These are phyloP conservation scores for Cotesia congregata DNA, from an alignment of 2,888 invertebrate species.

Conservation along the genomic window DNA sequence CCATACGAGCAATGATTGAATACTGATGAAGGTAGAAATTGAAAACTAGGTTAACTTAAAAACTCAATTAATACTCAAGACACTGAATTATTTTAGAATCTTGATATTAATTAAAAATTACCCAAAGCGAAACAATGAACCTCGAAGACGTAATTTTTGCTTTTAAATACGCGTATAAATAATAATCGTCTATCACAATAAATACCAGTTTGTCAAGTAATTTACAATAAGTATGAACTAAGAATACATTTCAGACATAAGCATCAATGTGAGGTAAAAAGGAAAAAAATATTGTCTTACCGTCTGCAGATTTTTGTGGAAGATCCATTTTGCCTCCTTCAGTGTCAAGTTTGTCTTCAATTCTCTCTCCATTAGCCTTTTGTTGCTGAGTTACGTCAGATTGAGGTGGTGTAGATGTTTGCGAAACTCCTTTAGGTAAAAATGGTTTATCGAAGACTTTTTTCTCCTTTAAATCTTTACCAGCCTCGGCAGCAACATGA, in stretches of 20 bases:
- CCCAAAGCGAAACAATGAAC: conserved; percentile 2
- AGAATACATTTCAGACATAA: neutral
- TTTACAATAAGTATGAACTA: neutral
- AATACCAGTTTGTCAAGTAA: neutral
- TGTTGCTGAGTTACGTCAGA: conserved; percentile 53
- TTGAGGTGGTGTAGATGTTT: conserved; percentile 50
- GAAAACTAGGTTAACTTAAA: neutral
- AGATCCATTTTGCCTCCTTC: conserved; percentile 52
- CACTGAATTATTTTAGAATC: neutral
- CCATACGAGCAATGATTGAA: conserved; percentile 1
- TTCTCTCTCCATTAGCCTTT: conserved; percentile 61
- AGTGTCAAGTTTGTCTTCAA: conserved; percentile 57
- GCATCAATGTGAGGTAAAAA: neutral
- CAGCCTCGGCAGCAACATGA: conserved; percentile 28
- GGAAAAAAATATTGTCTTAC: conserved; percentile 49
- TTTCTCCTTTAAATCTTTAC: conserved; percentile 4
- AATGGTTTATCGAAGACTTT: neutral
- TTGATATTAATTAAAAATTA: conserved; percentile 3
- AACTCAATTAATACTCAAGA: neutral
- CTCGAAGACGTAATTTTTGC: neutral
- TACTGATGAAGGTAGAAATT: conserved; percentile 1
- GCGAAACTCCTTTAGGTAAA: conserved; percentile 52
- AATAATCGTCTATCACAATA: neutral
- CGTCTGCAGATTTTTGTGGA: conserved; percentile 57
- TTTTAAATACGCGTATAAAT: neutral